These are phyloP conservation scores for Pelagia noctiluca DNA, from an alignment of 30 jellyfish, hydroid and myxozoan genomes.

Conservation along the genomic window DNA sequence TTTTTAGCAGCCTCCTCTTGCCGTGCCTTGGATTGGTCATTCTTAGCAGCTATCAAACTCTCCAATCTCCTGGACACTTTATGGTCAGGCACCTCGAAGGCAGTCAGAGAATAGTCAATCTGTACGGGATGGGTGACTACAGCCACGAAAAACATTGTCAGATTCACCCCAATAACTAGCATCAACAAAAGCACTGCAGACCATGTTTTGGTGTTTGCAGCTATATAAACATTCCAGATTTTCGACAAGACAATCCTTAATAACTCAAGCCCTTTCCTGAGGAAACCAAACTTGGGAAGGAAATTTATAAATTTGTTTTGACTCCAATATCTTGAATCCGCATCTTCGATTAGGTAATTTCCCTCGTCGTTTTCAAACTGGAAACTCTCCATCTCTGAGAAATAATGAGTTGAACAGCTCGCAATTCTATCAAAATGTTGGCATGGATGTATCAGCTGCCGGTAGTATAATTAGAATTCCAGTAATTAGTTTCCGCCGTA, in stretches of 20 bases:
- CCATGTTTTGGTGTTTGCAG: conserved; percentile 53
- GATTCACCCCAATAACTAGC: conserved; percentile 49
- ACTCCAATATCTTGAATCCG: too few species aligned
- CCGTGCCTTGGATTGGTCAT: conserved; percentile 37
- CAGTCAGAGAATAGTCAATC: conserved; percentile 70
- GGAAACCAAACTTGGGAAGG: too few species aligned
- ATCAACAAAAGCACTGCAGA: conserved; percentile 49
- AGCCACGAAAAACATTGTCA: conserved; percentile 66
- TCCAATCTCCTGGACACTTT: conserved; percentile 54
- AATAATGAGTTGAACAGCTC: too few species aligned
- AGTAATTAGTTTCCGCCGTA: too few species aligned
- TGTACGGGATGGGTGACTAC: conserved; percentile 71
- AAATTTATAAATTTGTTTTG: too few species aligned
- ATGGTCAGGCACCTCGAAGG: conserved; percentile 75
- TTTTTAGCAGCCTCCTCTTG: conserved; percentile 34
- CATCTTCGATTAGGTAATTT: neutral
- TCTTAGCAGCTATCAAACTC: conserved; percentile 63
- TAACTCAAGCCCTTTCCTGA: neutral
- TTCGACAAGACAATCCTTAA: neutral
- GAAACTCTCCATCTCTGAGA: neutral
- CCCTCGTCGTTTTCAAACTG: conserved; percentile 15
- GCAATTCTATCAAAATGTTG: too few species aligned
- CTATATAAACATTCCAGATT: conserved; percentile 46
- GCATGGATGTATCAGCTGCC: too few species aligned
- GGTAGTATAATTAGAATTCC: too few species aligned